These are phyloP conservation scores for Zaprionus vittiger DNA, from an alignment of 1,140 invertebrate genomes.

Conservation along the genomic window DNA sequence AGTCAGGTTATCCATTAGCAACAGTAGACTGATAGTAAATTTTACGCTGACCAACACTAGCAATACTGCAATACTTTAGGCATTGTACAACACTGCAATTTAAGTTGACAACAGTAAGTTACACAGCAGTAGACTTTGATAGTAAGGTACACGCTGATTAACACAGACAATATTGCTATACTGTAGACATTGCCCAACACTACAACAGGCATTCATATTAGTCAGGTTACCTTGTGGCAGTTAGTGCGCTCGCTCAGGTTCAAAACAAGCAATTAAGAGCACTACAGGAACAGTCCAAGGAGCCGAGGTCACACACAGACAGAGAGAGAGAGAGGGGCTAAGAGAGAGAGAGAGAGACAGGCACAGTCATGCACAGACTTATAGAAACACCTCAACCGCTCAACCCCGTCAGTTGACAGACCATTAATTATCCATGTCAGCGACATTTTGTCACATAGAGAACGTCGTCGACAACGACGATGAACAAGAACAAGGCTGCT, in stretches of 20 bases:
- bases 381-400: conserved; percentile 8
- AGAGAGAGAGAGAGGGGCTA: not conserved
- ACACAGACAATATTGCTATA: not conserved
- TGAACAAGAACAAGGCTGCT: conserved; percentile 24
- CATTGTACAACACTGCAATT: no score
- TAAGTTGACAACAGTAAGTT: no score
- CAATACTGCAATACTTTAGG: no score
- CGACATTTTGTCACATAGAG: conserved; percentile 78
- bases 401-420: conserved; percentile 50
- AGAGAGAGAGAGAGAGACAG: not conserved
- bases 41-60: no score
- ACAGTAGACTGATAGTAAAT: no score
- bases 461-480: conserved; percentile 23
- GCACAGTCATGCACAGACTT: conserved; percentile 19
- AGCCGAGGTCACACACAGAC: conserved; percentile 19
- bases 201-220: not conserved
- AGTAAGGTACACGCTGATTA: no score
- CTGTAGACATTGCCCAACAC: not conserved
- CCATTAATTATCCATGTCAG: conserved; percentile 82
- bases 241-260: conserved; percentile 9
- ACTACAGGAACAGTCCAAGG: conserved; percentile 39
- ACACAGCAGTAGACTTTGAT: no score
- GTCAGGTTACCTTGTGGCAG: conserved; percentile 8
- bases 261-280: conserved; percentile 60
- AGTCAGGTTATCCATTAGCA: no score